Evolutionary conservation across 2,888 invertebrate species (phyloP), one percentile per base, ranked within the genome.

Genomic region (Acanthosepion lycidas): DNA sequence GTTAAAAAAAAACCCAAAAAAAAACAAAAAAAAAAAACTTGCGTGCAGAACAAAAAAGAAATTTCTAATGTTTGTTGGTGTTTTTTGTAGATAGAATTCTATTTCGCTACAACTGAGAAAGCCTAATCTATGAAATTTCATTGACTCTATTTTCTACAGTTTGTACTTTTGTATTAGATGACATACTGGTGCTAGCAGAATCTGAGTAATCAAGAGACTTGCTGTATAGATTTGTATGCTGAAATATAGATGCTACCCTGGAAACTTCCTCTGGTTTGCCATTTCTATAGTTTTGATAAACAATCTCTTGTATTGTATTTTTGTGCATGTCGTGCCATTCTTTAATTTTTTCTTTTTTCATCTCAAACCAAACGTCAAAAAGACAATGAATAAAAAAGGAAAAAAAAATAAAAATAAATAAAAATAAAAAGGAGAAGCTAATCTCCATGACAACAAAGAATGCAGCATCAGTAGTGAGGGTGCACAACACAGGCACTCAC

Each of bases 31-130:
- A 78, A 78, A 78, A 78, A n/a, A 33, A 12, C 59, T 59, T 59
- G n/a, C 33, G 78, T 78, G n/a, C n/a, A 78, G 15, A 78, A 78
- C 33, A n/a, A 78, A 78, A 78, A 78, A 78, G 23, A 78, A 78
- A 78, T 18, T 78, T 78, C 78, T n/a, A 15, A 78, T 78, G 78
- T 78, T 78, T 78, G 28, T 78, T 78, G n/a, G 78, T 78, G 78
- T 78, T n/a, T 78, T 78, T 78, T 78, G 78, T 78, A 78, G 78
- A 78, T 78, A 78, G 78, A 78, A n/a, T 78, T 78, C 78, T 78
- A 78, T 78, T 78, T 78, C 78, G 78, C 78, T 78, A 78, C 78
- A 78, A 78, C 78, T 78, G 78, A 78, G 78, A 78, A 78, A 78
- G 78, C 78, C 78, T 78, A 78, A 78, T 78, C 33, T 78, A 78